Base-by-base conservation (phyloP, 2,797 vertebrate genomes). In the Loriculus beryllinus region DNA sequence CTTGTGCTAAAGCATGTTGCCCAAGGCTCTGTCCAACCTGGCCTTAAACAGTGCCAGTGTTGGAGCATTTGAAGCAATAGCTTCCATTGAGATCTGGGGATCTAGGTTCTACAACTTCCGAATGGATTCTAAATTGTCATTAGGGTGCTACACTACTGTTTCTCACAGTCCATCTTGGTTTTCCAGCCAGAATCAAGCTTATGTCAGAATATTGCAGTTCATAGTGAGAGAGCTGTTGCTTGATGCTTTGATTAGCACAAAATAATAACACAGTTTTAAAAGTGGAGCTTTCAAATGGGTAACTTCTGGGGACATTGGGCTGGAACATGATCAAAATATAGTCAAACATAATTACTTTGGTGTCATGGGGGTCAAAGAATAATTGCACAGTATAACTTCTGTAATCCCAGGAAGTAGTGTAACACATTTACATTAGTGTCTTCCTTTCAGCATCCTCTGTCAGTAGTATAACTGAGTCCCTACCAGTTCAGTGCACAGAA, bases 391-490 rank as follows among this genome's bases (percentile, higher is more conserved):
- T 76, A 7, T 88, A 74, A 72, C 7, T 85, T 48, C 0, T 35
- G 45, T 70, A 64, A 28, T 83, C 25, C 59, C n/a, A 23, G 59
- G 82, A 93, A 83, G 67, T 5, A 42, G 43, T 23, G 22, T 88
- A 92, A 90, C 49, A 6, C 49, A 2, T 91, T 93, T 79, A 59
- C 65, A 26, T 19, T 62, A 35, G 11, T 89, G 49, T 78, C 57
- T 97, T 83, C 97, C 51, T 98, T 97, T 40, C 97, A 97, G 98
- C 96, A 95, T 69, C 98, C 83, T 97, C 98, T 95, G 97, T 98
- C 88, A 98, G 96, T 97, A 98, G 98, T 91, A 97, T 98, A 96
- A 97, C 97, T 33, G 98, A 98, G 79, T 97, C 98, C 72, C 93
- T 98, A 95, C 98, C 98, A 9, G 95, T 97, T 78, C 98, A 97